A percentile compares a stretch with the other conserved stretches of the same genome.
These are phyloP conservation scores for Corvus cornix DNA, from an alignment of 2,113 vertebrate species.

Conservation along the genomic window DNA sequence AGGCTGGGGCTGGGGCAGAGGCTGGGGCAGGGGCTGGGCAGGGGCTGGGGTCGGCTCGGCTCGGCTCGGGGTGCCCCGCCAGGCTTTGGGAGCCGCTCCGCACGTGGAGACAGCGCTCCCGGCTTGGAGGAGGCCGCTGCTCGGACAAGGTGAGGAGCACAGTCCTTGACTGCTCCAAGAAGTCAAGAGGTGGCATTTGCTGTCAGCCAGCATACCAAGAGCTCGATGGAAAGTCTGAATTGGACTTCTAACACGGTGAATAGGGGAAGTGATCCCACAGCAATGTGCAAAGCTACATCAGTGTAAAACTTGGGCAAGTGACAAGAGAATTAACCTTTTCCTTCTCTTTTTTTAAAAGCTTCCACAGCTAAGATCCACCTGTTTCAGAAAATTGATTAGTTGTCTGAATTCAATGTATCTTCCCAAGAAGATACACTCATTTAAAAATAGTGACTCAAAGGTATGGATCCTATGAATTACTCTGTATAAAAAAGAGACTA, in stretches of 20 bases:
- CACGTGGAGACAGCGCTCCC: fast-evolving
- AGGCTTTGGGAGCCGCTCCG: fast-evolving
- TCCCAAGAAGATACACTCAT: background rate
- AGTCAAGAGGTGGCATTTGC: background rate
- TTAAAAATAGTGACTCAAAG: background rate
- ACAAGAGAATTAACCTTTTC: background rate
- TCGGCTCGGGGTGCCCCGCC: background rate
- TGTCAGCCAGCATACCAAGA: background rate
- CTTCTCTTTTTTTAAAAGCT: background rate
- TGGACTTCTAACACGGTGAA: fast-evolving
- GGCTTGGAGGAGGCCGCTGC: background rate
- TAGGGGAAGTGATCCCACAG: background rate
- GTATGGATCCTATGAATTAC: background rate
- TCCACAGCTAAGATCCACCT: background rate
- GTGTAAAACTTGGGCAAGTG: background rate
- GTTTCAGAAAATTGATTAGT: background rate
- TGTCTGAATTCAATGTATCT: background rate
- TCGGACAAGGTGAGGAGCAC: fast-evolving
- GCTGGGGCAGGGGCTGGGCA: too few relatives aligned
- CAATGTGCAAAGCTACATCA: background rate
- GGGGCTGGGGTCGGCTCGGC: background rate
- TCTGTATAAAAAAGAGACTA: background rate
- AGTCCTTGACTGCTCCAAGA: fast-evolving
- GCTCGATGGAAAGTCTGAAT: background rate
- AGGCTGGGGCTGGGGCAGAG: too few relatives aligned